Percentiles rank a stretch among this genome's conserved stretches.
Conservation (phyloP, 1,140 invertebrate species). For the Drosophila asahinai region DNA sequence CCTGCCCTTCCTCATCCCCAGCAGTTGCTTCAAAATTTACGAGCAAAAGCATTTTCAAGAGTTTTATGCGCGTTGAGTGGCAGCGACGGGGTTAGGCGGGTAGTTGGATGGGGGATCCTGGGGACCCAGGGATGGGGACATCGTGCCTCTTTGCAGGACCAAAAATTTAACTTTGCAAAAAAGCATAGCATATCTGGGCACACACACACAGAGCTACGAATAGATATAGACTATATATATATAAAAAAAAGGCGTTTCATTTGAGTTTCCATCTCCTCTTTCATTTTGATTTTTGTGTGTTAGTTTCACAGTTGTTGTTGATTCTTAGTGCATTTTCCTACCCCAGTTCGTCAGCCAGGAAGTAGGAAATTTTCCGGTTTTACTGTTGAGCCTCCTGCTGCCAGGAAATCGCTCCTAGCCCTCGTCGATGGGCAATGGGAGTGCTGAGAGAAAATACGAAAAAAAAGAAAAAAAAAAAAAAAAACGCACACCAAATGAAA, state of each 20-base stretch:
- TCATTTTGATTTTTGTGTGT: slow-evolving; percentile 31
- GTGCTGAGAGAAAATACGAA: neutral
- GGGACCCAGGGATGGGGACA: slow-evolving; percentile 15
- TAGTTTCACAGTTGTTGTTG: slow-evolving; percentile 25
- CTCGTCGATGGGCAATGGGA: slow-evolving; percentile 2
- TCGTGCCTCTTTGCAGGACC: slow-evolving; percentile 32
- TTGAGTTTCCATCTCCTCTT: slow-evolving; percentile 39
- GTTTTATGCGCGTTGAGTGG: slow-evolving; percentile 80
- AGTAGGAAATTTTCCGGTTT: slow-evolving; percentile 81
- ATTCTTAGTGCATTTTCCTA: slow-evolving; percentile 55
- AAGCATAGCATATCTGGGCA: slow-evolving; percentile 12
- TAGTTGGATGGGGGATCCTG: neutral
- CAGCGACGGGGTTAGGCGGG: slow-evolving; percentile 26
- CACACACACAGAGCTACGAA: slow-evolving; percentile 27
- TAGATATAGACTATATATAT: slow-evolving; percentile 46
- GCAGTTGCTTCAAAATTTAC: slow-evolving; percentile 79
- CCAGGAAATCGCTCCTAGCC: slow-evolving; percentile 68
- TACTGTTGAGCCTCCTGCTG: slow-evolving; percentile 70
- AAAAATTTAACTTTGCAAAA: slow-evolving; percentile 69
- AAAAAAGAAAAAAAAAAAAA: neutral
- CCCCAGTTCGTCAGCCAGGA: slow-evolving; percentile 64
- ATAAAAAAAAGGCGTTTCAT: slow-evolving; percentile 55
- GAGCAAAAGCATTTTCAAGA: slow-evolving; percentile 83
- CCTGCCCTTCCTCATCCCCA: slow-evolving; percentile 5
- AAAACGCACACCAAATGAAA: slow-evolving; percentile 54